Percentiles rank a stretch among this genome's conserved stretches.
These are phyloP conservation scores for Zaprionus lineosus DNA, from an alignment of 2,888 invertebrate species.

Conservation along the genomic window DNA sequence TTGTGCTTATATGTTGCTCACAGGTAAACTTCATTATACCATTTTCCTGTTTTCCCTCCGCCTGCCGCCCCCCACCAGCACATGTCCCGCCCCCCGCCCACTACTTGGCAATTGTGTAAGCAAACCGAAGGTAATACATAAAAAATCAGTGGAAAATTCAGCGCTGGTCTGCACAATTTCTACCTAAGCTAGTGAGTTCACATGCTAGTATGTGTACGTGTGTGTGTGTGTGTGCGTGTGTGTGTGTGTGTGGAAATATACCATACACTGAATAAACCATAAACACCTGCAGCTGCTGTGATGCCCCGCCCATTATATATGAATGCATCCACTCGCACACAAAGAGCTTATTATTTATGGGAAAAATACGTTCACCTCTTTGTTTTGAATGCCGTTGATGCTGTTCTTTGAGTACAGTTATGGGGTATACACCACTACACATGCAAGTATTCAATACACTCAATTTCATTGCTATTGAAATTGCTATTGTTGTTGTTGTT, in stretches of 20 bases:
- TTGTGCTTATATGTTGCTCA: too few species aligned
- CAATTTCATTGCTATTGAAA: too few species aligned
- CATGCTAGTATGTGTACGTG: too few species aligned
- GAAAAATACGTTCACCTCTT: slow-evolving; percentile 19
- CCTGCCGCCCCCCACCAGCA: too few species aligned
- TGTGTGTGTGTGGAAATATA: slow-evolving; percentile 1
- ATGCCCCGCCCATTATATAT: slow-evolving; percentile 4
- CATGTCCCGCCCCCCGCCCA: not conserved
- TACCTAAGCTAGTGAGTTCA: not conserved
- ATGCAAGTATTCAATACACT: too few species aligned
- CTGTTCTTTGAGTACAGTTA: too few species aligned
- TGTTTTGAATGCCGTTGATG: too few species aligned
- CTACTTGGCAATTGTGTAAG: slow-evolving; percentile 26
- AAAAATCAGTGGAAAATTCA: slow-evolving; percentile 37
- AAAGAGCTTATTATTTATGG: slow-evolving; percentile 44
- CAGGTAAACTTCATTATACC: slow-evolving; percentile 46
- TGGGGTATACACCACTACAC: too few species aligned
- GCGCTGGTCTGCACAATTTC: slow-evolving; percentile 30
- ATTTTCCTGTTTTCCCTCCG: too few species aligned
- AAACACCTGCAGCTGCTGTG: slow-evolving; percentile 15
- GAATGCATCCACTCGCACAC: not conserved
- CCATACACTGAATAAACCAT: too few species aligned
- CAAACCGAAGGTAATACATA: slow-evolving; percentile 28
- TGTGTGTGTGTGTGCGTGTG: not conserved
- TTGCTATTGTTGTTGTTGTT: slow-evolving; percentile 10